These are phyloP conservation scores for Cladopsammia gracilis DNA, from an alignment of 64 coral and sea anemone species.

Conservation along the genomic window DNA sequence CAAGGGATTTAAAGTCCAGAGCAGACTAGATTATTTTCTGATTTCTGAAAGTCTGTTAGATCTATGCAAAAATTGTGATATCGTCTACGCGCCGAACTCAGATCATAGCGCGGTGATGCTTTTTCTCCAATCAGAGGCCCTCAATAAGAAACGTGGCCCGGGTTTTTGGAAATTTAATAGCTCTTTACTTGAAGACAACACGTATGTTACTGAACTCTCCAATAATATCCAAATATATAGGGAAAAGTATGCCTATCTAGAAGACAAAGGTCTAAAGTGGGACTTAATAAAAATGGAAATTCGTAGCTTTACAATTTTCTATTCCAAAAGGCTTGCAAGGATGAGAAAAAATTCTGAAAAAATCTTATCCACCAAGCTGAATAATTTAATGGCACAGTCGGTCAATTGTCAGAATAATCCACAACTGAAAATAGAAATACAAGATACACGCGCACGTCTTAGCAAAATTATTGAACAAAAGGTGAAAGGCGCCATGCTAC, in stretches of 20 bases:
- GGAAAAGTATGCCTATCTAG: constrained; percentile 15
- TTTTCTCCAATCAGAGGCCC: neutral
- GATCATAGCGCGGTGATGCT: constrained; percentile 8
- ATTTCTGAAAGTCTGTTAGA: neutral
- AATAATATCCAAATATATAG: neutral
- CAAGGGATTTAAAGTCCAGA: neutral
- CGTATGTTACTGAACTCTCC: neutral
- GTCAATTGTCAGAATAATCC: neutral
- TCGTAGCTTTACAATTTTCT: neutral
- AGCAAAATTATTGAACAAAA: neutral
- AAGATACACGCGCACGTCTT: neutral
- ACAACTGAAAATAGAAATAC: neutral
- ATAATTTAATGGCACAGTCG: neutral
- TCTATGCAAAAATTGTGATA: neutral
- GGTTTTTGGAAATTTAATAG: constrained; percentile 51
- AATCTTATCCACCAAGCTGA: neutral
- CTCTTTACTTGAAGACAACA: constrained; percentile 1
- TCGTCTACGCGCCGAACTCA: neutral
- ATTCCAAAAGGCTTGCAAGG: neutral
- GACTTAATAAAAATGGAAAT: constrained; percentile 53
- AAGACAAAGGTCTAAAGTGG: constrained; percentile 39
- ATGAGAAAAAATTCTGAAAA: neutral
- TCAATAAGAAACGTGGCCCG: neutral
- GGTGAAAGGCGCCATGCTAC: neutral
- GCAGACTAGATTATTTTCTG: constrained; percentile 24